These are phyloP conservation scores for Polyommatus icarus DNA, from an alignment of 2,888 invertebrate species.

Conservation along the genomic window DNA sequence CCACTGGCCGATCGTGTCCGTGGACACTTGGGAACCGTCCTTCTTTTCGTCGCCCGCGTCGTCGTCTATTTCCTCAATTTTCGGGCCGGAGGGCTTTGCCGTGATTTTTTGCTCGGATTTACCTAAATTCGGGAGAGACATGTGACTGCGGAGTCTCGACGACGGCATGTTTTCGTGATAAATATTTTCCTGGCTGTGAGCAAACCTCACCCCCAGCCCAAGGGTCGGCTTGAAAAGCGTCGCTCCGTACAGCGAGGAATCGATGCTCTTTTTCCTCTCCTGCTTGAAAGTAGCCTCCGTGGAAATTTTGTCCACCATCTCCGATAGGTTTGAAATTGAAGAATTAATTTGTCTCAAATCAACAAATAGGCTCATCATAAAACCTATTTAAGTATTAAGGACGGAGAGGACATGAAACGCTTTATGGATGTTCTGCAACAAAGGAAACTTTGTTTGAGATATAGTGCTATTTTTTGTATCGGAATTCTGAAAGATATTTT, in stretches of 20 bases:
- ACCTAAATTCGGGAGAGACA: constrained; percentile 74
- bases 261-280: constrained; percentile 54
- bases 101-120: constrained; percentile 61
- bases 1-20: constrained; percentile 68
- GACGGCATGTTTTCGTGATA: constrained; percentile 67
- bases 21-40: constrained; percentile 54
- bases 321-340: constrained; percentile 72
- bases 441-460: constrained; percentile 18
- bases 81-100: constrained; percentile 52
- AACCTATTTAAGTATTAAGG: constrained; percentile 32
- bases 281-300: constrained; percentile 54
- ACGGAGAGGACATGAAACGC: neutral
- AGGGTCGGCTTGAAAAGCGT: constrained; percentile 69
- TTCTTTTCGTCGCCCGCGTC: constrained; percentile 54
- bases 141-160: constrained; percentile 69
- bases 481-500: neutral
- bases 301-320: constrained; percentile 76
- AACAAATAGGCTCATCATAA: constrained; percentile 73
- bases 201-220: constrained; percentile 73
- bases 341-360: constrained; percentile 75
- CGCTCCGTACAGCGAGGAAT: constrained; percentile 56
- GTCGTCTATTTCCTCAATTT: constrained; percentile 68
- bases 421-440: constrained; percentile 39
- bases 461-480: neutral
- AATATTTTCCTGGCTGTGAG: constrained; percentile 72